A percentile compares a stretch with the other conserved stretches of the same genome.
These are phyloP conservation scores for Nipponacmea schrenckii DNA, from an alignment of 2,888 invertebrate species.

Conservation along the genomic window DNA sequence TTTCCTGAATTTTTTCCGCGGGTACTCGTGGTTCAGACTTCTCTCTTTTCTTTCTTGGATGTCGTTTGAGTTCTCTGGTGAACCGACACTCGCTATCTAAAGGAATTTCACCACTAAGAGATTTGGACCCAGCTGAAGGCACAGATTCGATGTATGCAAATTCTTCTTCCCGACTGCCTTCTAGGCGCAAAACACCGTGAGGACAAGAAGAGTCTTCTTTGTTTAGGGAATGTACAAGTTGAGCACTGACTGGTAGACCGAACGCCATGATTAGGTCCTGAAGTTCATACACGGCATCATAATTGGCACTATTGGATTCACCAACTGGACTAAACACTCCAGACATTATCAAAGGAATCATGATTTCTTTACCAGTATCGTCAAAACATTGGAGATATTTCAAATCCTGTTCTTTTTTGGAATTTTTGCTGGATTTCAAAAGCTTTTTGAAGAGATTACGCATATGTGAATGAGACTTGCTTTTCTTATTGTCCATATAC, in stretches of 20 bases:
- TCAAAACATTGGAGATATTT: slow-evolving; percentile 61
- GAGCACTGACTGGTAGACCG: slow-evolving; percentile 54
- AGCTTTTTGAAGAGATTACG: slow-evolving; percentile 52
- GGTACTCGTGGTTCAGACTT: neutral
- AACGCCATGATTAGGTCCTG: slow-evolving; percentile 58
- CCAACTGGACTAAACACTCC: slow-evolving; percentile 62
- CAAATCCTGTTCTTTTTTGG: slow-evolving; percentile 54
- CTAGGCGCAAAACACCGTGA: slow-evolving; percentile 48
- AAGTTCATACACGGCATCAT: slow-evolving; percentile 59
- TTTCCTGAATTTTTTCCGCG: neutral
- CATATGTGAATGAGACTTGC: slow-evolving; percentile 34
- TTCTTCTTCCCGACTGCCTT: slow-evolving; percentile 50
- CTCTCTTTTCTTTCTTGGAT: slow-evolving; percentile 21
- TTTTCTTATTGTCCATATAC: slow-evolving; percentile 59
- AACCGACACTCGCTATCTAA: slow-evolving; percentile 39
- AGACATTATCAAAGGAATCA: slow-evolving; percentile 60
- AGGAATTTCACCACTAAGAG: slow-evolving; percentile 34
- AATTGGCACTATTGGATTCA: slow-evolving; percentile 47
- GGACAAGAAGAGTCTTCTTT: slow-evolving; percentile 33
- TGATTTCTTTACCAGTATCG: slow-evolving; percentile 49
- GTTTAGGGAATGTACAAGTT: slow-evolving; percentile 48
- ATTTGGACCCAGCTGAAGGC: slow-evolving; percentile 25
- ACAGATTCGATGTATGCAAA: slow-evolving; percentile 36
- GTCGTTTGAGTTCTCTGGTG: slow-evolving; percentile 29
- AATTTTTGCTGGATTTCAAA: slow-evolving; percentile 44